Base-by-base conservation (phyloP, 2,797 vertebrate species). In the Leptatherina wallacei region DNA sequence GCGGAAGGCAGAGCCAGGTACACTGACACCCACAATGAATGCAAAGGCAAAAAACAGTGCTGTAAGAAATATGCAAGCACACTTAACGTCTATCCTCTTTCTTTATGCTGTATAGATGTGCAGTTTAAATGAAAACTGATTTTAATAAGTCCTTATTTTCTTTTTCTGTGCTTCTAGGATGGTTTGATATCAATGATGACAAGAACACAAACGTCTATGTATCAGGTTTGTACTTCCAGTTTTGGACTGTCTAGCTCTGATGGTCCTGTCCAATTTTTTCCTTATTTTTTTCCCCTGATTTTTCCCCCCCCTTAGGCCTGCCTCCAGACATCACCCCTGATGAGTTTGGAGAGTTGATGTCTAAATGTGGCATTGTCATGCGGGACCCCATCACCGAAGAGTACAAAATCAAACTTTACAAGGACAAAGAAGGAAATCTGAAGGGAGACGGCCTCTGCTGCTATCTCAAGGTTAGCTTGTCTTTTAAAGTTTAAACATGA, bases 151-250 rank as follows among this genome's bases (percentile, higher is more conserved):
- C 7, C 55, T 16, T 54, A 49, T 35, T 7, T 24, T 7, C 9
- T 2, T 3, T 69, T 61, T 84, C 2, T 85, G 5, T 59, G 68
- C 88, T 81, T 87, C 3, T 44, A 98, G 98, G 97, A 20, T 99
- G 98, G 98, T 99, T 99, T 92, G 95, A 97, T 54, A 94, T 99
- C 24, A 97, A 99, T 79, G 93, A 97, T 13, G 91, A 94, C 75
- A 98, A 95, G 94, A 99, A 99, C 90, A 98, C 97, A 13, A 99
- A 98, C 65, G 96, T 99, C 54, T 99, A 99, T 65, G 97, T 99
- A 58, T 96, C 97, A 79, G 98, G 98, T 99, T 89, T 47, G 93
- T 89, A 16, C 47, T 0, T 0, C 11, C 8, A n/a, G n/a, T 4
- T 20, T 11, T 3, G 13, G 10, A 65, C 4, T 56, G 14, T 4